Conservation (phyloP, 2,888 invertebrate genomes). For the Scaptodrosophila latifasciaeformis region DNA sequence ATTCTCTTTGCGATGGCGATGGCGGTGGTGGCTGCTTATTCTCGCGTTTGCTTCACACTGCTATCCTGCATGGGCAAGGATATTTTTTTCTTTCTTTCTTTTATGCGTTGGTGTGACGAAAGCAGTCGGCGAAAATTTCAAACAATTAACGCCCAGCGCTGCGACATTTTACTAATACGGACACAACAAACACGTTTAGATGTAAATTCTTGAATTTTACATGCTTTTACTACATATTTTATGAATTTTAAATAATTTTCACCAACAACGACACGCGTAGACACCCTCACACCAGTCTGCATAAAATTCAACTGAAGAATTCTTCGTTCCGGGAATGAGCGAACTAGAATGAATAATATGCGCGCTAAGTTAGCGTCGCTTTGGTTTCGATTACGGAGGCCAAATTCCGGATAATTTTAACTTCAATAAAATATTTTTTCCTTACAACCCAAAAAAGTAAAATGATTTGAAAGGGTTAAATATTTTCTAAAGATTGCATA, state of each 20-base stretch:
- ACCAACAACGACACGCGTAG: conserved; percentile 35
- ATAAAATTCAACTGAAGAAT: too few species aligned
- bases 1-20: neutral
- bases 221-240: conserved; percentile 36
- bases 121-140: conserved; percentile 15
- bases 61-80: conserved; percentile 57
- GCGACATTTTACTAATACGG: conserved; percentile 15
- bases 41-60: conserved; percentile 43
- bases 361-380: too few species aligned
- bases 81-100: conserved; percentile 17
- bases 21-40: conserved; percentile 20
- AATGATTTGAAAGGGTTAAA: too few species aligned
- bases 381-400: too few species aligned
- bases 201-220: conserved; percentile 22
- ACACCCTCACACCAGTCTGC: conserved; percentile 23
- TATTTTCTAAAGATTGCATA: too few species aligned
- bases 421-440: too few species aligned
- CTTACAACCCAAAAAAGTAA: too few species aligned
- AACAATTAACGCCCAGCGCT: conserved; percentile 5
- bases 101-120: conserved; percentile 14
- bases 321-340: too few species aligned
- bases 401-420: too few species aligned
- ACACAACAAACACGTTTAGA: conserved; percentile 9
- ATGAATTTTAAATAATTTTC: conserved; percentile 29
- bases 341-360: too few species aligned